phyloP scores from a whole-genome alignment of 2,888 invertebrate species.

The Morpho helenor region DNA sequence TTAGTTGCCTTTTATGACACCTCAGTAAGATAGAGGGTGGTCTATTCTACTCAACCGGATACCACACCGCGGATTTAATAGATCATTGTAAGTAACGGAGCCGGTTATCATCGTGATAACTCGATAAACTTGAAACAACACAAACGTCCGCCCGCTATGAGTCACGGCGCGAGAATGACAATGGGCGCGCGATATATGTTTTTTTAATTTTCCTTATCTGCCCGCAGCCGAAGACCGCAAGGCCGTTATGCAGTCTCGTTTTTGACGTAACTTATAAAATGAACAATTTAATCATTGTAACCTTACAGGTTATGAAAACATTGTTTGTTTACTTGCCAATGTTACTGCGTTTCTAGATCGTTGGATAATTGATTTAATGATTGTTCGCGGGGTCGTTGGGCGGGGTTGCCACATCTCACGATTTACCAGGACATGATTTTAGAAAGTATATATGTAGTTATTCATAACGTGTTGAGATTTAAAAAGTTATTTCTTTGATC shows the following conservation, averaged over 20 bases:
- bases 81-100: slow-evolving; percentile 43
- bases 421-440: background rate
- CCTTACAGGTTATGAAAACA: slow-evolving; percentile 35
- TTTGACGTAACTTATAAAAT: slow-evolving; percentile 44
- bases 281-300: slow-evolving; percentile 44
- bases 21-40: no score
- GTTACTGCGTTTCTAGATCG: slow-evolving; percentile 42
- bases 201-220: slow-evolving; percentile 26
- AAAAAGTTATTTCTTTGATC: no score
- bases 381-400: slow-evolving; percentile 34
- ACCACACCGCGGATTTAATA: no score
- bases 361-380: slow-evolving; percentile 46
- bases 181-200: slow-evolving; percentile 34
- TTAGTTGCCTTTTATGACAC: no score
- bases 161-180: slow-evolving; percentile 53
- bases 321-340: slow-evolving; percentile 32
- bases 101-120: slow-evolving; percentile 47
- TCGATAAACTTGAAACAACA: slow-evolving; percentile 34
- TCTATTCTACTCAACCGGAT: no score
- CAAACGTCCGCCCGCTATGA: slow-evolving; percentile 48
- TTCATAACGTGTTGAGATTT: no score
- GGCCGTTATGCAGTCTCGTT: slow-evolving; percentile 41
- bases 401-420: background rate
- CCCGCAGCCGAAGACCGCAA: slow-evolving; percentile 35
- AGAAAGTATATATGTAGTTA: no score